These are phyloP conservation scores for Magallana gigas DNA, from an alignment of 1,140 invertebrate species.

Conservation along the genomic window DNA sequence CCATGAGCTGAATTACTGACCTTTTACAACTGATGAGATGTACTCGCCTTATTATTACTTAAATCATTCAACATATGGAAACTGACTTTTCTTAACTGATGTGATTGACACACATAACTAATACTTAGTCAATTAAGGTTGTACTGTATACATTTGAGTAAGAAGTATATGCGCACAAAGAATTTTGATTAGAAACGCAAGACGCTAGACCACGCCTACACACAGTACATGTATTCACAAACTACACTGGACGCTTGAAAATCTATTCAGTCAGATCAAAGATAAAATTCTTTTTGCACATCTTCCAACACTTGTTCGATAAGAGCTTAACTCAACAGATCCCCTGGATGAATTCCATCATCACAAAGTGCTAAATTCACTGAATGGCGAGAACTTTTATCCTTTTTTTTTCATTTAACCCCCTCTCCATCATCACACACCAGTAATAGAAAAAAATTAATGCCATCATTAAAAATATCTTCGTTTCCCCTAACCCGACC, in stretches of 20 bases:
- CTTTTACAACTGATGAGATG: not conserved
- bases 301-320: not conserved
- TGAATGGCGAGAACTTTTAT: no score
- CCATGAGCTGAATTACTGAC: not conserved
- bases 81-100: slow-evolving; percentile 7
- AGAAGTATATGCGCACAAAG: no score
- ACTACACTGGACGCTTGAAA: not conserved
- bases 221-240: not conserved
- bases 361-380: no score
- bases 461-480: no score
- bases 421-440: no score
- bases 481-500: no score
- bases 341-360: not conserved
- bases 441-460: no score
- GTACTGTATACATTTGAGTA: not conserved
- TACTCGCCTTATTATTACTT: not conserved
- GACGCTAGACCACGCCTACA: not conserved
- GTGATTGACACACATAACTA: no score
- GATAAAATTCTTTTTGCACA: not conserved
- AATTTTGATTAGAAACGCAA: not conserved
- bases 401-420: no score
- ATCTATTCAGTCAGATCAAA: not conserved
- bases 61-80: not conserved
- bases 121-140: not conserved
- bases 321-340: not conserved